These are phyloP conservation scores for Anhinga rufa DNA, from an alignment of 2,113 vertebrate genomes.

Conservation along the genomic window DNA sequence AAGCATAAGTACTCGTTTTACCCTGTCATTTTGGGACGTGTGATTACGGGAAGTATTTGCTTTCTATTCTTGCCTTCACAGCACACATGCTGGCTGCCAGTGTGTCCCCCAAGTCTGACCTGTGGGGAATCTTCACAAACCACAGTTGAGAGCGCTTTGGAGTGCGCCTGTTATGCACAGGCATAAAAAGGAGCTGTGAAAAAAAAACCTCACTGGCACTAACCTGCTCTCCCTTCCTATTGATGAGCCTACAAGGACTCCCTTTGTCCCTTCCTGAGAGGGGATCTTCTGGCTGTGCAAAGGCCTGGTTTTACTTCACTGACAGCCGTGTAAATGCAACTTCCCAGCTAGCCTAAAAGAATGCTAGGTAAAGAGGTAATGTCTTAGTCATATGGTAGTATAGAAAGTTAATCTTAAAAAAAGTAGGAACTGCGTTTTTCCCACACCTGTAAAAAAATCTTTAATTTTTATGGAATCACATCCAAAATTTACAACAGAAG, in stretches of 20 bases:
- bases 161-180: neutral
- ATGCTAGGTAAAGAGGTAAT: neutral
- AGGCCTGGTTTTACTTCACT: neutral
- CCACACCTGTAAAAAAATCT: neutral
- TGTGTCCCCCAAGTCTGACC: conserved; percentile 32
- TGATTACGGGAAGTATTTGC: conserved; percentile 40
- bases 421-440: neutral
- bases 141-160: neutral
- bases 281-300: neutral
- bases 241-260: neutral
- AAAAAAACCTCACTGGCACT: neutral
- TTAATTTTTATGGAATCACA: neutral
- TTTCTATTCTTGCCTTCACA: conserved; percentile 44
- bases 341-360: neutral
- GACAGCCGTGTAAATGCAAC: rapidly evolving
- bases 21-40: conserved; percentile 43
- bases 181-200: neutral
- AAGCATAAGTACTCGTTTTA: conserved; percentile 17
- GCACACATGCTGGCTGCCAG: conserved; percentile 30
- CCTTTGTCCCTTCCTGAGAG: neutral
- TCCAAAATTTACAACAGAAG: neutral
- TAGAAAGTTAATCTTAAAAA: neutral
- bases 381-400: neutral
- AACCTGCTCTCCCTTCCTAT: neutral
- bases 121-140: conserved; percentile 19